Base-by-base conservation (phyloP, 2,113 vertebrate species). In the Scomber colias region DNA sequence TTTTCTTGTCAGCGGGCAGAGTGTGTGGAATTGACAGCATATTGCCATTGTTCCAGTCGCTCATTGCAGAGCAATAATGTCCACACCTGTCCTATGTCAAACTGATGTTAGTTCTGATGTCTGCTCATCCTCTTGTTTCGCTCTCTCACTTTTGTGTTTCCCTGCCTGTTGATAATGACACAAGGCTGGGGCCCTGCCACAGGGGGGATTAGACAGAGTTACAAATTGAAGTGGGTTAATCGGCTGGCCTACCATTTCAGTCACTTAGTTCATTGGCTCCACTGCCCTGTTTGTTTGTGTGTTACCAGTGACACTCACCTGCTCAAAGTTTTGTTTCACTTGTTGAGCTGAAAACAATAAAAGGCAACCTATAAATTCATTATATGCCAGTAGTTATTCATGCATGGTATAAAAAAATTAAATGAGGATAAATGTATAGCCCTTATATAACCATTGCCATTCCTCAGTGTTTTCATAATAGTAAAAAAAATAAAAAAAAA, bases 141-240 rank as follows among this genome's bases (percentile, higher is more conserved):
- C 1, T 16, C 17, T 51, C 49, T 71, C 62, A 31, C 44, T 35
- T 67, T 19, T 11, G 10, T 11, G 16, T 57, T 71, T 65, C 48
- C 35, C 61, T 35, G 57, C 46, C 67, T 87, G 80, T 83, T 61
- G 53, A 68, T 84, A 75, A 83, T 84, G 68, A 84, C 63, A 75
- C 50, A 50, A 67, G 51, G 71, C 68, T 15, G 50, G 73, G 57
- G 65, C 79, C 27, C 70, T 75, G 83, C 78, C 82, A 31, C 60
- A 64, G 79, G 62, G 60, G 65, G 85, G 85, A 81, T 87, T 84
- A 85, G 74, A 82, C 71, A 70, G 81, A 91, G 82, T 86, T 87
- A 85, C 66, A 84, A 90, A 86, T 90, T 54, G 49, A 93, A 88
- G 56, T 81, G 80, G 80, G 75, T 91, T 90, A 85, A 91, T 87